Percentiles rank a stretch among this genome's conserved stretches.
These are phyloP conservation scores for Leptobrachium ailaonicum DNA, from an alignment of 2,113 vertebrate genomes.

Conservation along the genomic window DNA sequence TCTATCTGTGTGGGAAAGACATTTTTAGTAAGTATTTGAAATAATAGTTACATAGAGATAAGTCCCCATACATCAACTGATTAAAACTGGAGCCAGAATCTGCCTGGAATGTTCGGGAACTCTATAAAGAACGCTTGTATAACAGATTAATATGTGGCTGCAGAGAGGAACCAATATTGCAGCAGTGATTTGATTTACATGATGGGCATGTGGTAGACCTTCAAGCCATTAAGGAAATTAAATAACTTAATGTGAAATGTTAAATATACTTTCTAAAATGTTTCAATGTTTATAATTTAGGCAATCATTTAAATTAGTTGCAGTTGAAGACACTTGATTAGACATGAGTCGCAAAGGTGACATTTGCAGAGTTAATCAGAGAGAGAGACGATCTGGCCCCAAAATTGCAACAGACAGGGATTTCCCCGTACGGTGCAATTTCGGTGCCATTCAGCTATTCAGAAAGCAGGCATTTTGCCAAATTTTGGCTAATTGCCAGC, in stretches of 20 bases:
- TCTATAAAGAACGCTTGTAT: background rate
- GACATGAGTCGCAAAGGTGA: background rate
- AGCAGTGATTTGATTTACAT: background rate
- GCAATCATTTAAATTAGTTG: background rate
- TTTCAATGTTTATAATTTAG: background rate
- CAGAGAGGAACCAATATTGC: background rate
- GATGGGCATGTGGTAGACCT: background rate
- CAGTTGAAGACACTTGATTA: background rate
- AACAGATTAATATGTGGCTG: background rate
- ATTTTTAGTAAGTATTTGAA: too few relatives aligned
- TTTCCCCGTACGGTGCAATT: too few relatives aligned
- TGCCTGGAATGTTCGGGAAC: background rate
- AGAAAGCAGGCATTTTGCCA: too few relatives aligned
- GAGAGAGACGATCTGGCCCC: too few relatives aligned
- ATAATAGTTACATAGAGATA: conserved; percentile 4
- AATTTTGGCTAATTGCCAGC: too few relatives aligned
- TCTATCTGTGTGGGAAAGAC: too few relatives aligned
- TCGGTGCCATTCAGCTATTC: too few relatives aligned
- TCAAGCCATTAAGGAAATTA: conserved; percentile 4
- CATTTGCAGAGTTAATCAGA: background rate
- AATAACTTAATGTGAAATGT: background rate
- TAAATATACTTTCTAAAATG: background rate
- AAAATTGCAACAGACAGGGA: too few relatives aligned
- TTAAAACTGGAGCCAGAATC: conserved; percentile 7
- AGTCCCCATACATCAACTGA: conserved; percentile 17